These are phyloP conservation scores for Poeciliopsis retropinna DNA, from an alignment of 2,113 vertebrate species.

Conservation along the genomic window DNA sequence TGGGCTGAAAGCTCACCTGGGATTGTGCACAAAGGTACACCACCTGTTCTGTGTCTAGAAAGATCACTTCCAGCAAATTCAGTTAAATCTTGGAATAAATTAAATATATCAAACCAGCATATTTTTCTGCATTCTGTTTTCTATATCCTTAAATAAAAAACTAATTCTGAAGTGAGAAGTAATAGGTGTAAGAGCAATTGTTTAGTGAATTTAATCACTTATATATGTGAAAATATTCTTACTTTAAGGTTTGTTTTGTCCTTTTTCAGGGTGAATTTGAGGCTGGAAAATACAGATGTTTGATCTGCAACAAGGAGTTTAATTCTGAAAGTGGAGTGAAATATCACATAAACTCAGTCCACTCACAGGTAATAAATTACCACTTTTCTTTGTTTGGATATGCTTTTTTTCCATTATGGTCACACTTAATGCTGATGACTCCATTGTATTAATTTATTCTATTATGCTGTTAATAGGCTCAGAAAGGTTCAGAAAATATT, in stretches of 20 bases:
- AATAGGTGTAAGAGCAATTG: neutral
- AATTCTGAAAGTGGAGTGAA: slow-evolving; percentile 96
- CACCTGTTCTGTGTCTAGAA: neutral
- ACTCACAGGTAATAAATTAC: slow-evolving; percentile 85
- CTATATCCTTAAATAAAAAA: too few relatives aligned
- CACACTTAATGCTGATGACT: too few relatives aligned
- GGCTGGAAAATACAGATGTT: slow-evolving; percentile 92
- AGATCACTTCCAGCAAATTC: too few relatives aligned
- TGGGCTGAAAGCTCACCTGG: slow-evolving; percentile 93
- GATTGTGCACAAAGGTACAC: slow-evolving; percentile 89
- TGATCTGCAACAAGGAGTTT: slow-evolving; percentile 94
- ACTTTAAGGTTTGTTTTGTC: neutral
- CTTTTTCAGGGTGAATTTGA: slow-evolving; percentile 88
- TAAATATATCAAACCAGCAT: too few relatives aligned
- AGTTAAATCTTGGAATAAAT: too few relatives aligned
- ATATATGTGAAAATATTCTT: neutral
- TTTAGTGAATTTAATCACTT: neutral
- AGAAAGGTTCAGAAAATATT: too few relatives aligned
- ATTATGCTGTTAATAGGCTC: neutral
- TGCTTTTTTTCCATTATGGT: neutral
- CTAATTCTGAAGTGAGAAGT: too few relatives aligned
- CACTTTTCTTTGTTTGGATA: neutral
- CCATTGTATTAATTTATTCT: neutral
- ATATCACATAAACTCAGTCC: slow-evolving; percentile 95
- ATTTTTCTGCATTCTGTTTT: too few relatives aligned